Evolutionary conservation across 2,888 invertebrate genomes (phyloP), one percentile per base, ranked within the genome.

Genomic region (Andrena bucephala): DNA sequence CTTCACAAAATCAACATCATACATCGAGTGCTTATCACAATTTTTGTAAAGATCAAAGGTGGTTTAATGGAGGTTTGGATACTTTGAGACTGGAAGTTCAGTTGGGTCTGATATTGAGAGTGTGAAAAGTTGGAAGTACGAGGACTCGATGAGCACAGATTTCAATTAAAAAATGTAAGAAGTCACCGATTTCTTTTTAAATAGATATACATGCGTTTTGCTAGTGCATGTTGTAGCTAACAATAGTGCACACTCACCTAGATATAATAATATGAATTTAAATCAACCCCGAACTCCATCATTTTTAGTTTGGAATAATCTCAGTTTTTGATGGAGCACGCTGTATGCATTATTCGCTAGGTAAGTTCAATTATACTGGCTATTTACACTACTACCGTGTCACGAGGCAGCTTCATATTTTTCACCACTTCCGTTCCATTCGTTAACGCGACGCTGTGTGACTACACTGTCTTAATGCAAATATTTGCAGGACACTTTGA

Each of bases 291-390:
- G n/a, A 52, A 33, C 42, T 42, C 16, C 13, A 42, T 42, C 4
- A 42, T 42, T 42, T 42, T 42, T 16, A 42, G 5, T 42, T 4
- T 42, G 4, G 16, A 16, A 16, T 42, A 42, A 16, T 42, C 16
- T 16, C 16, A 42, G 16, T 42, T 42, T 16, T 42, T 42, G 42
- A 4, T 5, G 42, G 42, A 16, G 42, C 5, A 42, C 42, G 4
- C 16, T 42, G 42, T 16, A 74, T 50, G 7, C 54, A 74, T 76
- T 59, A 62, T 42, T 20, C n/a, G 36, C 52, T 60, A 27, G 80
- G 80, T 72, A 72, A 81, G 80, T 72, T 67, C 16, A 50, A 72
- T 57, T 74, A 81, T 81, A 74, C 62, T 52, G 36, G 63, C 77
- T 79, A 69, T 62, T 63, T 68, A 48, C 57, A 57, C 24, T 20